Evolutionary conservation across 2,113 vertebrate species (phyloP).

Genomic region (Cynocephalus volans): DNA sequence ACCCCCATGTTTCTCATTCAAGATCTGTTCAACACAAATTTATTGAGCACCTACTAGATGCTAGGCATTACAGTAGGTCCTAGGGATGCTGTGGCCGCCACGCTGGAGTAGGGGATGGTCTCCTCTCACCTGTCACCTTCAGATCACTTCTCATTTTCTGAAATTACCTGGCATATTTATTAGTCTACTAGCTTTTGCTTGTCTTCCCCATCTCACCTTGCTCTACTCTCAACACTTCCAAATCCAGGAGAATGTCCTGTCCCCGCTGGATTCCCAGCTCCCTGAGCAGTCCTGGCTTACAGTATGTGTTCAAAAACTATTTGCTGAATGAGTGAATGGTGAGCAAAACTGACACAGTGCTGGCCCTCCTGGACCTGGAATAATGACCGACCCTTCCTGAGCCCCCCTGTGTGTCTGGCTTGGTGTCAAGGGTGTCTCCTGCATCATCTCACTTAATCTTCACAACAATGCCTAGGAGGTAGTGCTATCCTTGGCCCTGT

Average conservation of each 20-base stretch:
- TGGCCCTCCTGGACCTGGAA: neutral
- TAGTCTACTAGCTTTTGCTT: neutral
- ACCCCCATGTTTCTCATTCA: fast-evolving
- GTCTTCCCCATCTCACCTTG: neutral
- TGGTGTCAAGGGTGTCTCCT: neutral
- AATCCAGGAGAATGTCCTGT: neutral
- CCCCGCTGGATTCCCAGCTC: neutral
- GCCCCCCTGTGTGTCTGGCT: fast-evolving
- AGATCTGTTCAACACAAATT: neutral
- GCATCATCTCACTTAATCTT: neutral
- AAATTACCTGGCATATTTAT: neutral
- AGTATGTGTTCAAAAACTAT: neutral
- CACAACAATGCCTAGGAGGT: neutral
- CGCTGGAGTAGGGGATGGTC: neutral
- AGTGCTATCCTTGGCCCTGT: neutral
- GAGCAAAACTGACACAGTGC: neutral
- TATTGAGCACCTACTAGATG: neutral
- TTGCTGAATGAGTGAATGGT: neutral
- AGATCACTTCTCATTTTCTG: neutral
- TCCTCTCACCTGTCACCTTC: neutral
- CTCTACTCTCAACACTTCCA: neutral
- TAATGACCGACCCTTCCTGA: neutral
- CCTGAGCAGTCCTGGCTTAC: neutral
- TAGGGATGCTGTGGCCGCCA: fast-evolving
- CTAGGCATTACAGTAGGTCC: neutral